Percentiles rank a stretch among this genome's conserved stretches.
phyloP scores from a whole-genome alignment of 2,888 invertebrate species.

The Aspidapion aeneum region DNA sequence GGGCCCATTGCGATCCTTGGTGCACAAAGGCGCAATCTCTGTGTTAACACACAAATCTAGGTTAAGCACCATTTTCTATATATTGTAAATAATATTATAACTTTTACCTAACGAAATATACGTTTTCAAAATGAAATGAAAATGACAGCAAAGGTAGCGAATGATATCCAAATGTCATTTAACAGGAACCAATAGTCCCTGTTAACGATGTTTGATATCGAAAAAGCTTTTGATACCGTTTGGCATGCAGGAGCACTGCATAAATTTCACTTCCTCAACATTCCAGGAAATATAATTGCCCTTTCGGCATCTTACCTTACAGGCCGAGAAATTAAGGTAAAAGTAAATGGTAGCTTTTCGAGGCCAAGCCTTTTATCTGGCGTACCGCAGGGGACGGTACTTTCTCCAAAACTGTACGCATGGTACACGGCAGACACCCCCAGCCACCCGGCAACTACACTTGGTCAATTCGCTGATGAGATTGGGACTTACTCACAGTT shows the following conservation, averaged over 20 bases:
- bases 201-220: slow-evolving; percentile 6
- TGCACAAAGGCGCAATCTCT: no score
- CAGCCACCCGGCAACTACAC: background rate
- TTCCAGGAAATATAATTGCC: background rate
- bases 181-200: background rate
- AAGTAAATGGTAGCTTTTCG: background rate
- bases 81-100: background rate
- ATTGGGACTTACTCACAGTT: background rate
- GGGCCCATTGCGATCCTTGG: no score
- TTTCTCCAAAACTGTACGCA: slow-evolving; percentile 9
- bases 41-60: slow-evolving; percentile 1
- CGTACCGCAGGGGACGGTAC: slow-evolving; percentile 15
- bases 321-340: slow-evolving; percentile 1
- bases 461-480: slow-evolving; percentile 1
- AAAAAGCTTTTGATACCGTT: slow-evolving; percentile 7
- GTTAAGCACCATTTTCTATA: slow-evolving; percentile 1
- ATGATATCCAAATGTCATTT: background rate
- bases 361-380: background rate
- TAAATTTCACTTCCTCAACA: background rate
- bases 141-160: background rate
- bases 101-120: background rate
- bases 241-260: slow-evolving; percentile 6
- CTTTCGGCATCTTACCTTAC: background rate
- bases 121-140: background rate
- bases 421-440: slow-evolving; percentile 12